A percentile compares a stretch with the other conserved stretches of the same genome.
Conservation (phyloP, 2,113 vertebrate genomes). For the Pomatorhinus ruficollis region DNA sequence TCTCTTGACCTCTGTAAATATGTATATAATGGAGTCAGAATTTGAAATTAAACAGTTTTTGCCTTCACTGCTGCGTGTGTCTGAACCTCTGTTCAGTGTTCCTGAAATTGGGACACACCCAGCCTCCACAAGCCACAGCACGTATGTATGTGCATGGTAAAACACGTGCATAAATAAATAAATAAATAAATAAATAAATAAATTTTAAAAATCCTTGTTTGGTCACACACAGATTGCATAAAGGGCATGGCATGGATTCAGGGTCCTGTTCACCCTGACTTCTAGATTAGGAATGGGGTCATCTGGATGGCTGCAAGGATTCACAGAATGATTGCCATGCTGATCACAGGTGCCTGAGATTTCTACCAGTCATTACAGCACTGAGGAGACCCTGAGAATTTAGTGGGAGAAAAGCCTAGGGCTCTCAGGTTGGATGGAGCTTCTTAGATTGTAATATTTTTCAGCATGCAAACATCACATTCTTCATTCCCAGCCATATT, state of each 20-base stretch:
- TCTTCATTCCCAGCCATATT: not conserved
- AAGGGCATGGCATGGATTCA: not conserved
- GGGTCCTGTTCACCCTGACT: not conserved
- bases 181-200: not conserved
- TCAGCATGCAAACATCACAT: not conserved
- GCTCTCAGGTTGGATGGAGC: not conserved
- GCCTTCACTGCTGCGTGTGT: no score
- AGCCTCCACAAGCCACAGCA: no score
- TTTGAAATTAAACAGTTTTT: no score
- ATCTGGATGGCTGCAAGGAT: not conserved
- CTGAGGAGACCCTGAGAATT: not conserved
- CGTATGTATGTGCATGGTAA: accelerated
- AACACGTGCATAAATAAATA: not conserved
- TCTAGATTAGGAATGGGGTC: not conserved
- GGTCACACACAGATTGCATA: not conserved
- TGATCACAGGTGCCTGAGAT: not conserved
- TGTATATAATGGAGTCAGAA: no score
- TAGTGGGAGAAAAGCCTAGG: not conserved
- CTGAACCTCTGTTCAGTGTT: no score
- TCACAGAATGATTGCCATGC: accelerated
- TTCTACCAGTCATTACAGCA: not conserved
- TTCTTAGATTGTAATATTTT: not conserved
- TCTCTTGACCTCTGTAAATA: no score
- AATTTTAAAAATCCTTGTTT: not conserved
- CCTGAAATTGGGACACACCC: no score